Percentiles rank a stretch among this genome's conserved stretches.
phyloP scores from a whole-genome alignment of 2,888 invertebrate genomes.

The Drosophila barbarae region DNA sequence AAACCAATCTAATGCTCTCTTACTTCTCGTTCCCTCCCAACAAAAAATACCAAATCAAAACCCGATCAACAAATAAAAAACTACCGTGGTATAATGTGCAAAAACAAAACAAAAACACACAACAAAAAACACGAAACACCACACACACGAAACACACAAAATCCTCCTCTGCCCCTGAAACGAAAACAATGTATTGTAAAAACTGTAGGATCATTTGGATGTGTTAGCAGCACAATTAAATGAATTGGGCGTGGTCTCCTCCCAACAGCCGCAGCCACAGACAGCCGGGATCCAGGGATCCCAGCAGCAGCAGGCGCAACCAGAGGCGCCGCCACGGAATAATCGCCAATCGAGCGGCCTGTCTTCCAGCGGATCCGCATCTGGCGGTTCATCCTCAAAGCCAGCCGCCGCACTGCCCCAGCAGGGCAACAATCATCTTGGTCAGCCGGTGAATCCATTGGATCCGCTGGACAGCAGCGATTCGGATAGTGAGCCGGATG shows the following conservation, averaged over 20 bases:
- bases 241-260: conserved; percentile 90
- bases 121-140: conserved; percentile 20
- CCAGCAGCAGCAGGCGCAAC: conserved; percentile 82
- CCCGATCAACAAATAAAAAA: conserved; percentile 41
- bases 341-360: conserved; percentile 78
- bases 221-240: conserved; percentile 97
- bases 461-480: conserved; percentile 87
- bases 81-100: conserved; percentile 43
- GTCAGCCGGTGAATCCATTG: conserved; percentile 81
- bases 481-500: conserved; percentile 90
- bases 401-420: conserved; percentile 78
- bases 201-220: conserved; percentile 91
- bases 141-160: conserved; percentile 57
- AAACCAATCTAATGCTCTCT: conserved; percentile 77
- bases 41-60: conserved; percentile 17
- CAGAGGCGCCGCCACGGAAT: conserved; percentile 86
- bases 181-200: conserved; percentile 66
- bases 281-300: conserved; percentile 75
- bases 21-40: conserved; percentile 69
- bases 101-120: conserved; percentile 23
- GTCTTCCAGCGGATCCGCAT: conserved; percentile 47
- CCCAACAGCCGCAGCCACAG: conserved; percentile 79
- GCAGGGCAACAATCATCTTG: conserved; percentile 79
- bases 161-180: conserved; percentile 58
- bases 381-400: conserved; percentile 72